Base-by-base conservation (phyloP, 35 echinoderm and acorn worm species). In the Chiridota heheva region DNA sequence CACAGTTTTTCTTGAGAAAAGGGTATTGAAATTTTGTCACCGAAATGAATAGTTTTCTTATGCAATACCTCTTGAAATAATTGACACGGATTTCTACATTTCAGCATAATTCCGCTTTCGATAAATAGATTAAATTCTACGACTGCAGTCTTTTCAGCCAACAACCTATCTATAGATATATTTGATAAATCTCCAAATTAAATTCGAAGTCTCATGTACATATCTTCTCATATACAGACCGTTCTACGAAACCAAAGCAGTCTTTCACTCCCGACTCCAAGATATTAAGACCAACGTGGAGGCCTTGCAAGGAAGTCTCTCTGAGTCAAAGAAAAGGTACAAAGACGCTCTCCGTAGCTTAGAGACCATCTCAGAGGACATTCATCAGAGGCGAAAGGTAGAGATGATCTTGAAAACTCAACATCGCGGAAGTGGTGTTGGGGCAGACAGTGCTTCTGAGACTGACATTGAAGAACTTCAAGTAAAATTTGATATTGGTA, bases 341-440 rank as follows among this genome's bases (percentile, higher is more conserved):
- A 71, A 78, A 34, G 60, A 89, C 28, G 84, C 94, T 4, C 63
- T 97, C 20, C 77, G 62, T 32, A 67, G 69, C 15, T 61, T 97
- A 1, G 94, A 97, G 64, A 80, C 58, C 20, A 97, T 97, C 73
- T 97, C 94, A 37, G 94, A 97, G 26, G 90, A 91, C 56, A 97
- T 97, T 48, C 94, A 97, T 42, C 77, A 88, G 32, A 88, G 67
- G 34, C 71, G 94, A 20, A 60, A 72, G 17, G 47, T 91, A 4
- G 61, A 60, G 6, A 48, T 56, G 1, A 48, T 71, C 13, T 16
- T 84, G 7, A 73, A 73, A 47, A 71, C 85, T 36, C 72, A 75
- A 15, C 67, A 81, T 42, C 65, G 87, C 33, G 80, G 89, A 25
- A 58, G 63, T 15, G 92, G 92, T 43, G 94, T 97, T 1, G 94